Evolutionary conservation across 92 coral and sea anemone species (phyloP), one percentile per base, ranked within the genome.

Genomic region (Galaxea fascicularis): DNA sequence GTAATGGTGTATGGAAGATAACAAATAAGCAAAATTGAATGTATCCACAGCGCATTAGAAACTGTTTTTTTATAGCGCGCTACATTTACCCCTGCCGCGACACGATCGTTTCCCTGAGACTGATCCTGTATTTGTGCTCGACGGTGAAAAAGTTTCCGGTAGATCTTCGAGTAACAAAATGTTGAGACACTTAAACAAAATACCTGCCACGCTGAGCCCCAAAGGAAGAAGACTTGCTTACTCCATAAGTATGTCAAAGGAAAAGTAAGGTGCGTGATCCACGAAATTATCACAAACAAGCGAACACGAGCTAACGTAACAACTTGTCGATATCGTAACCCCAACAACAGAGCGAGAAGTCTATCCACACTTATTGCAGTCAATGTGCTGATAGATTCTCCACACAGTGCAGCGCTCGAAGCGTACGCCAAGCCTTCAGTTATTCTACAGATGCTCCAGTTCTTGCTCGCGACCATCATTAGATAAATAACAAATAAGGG

Each of bases 281-380:
- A 67, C 0, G 25, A 63, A 35, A 21, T 12, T 24, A 60, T 45
- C 11, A 78, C 58, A 26, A 41, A 65, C 2, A 64, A 14, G 64
- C 82, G 72, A 45, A 78, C 82, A 5, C 82, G 82, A 5, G 39
- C 15, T 20, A 78, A 41, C 24, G 82, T 78, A 12, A 46, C 60
- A 6, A 63, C 21, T 0, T 78, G 71, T 26, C 72, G 65, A 45
- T 78, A 78, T 45, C 82, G 44, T 14, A 78, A 53, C 15, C 82
- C 21, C 39, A 78, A 64, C 69, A 20, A 13, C 68, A 76, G 56
- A 0, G 81, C 81, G 18, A 78, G 82, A 60, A 60, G 73, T 46
- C 83, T 41, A 73, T 78, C 83, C 83, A 62, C 59, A 25, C 83
- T 63, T 21, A 78, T 26, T 24, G 72, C 57, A 21, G 83, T 78